phyloP scores from a whole-genome alignment of 2,113 vertebrate species.

The Uropsilus gracilis region DNA sequence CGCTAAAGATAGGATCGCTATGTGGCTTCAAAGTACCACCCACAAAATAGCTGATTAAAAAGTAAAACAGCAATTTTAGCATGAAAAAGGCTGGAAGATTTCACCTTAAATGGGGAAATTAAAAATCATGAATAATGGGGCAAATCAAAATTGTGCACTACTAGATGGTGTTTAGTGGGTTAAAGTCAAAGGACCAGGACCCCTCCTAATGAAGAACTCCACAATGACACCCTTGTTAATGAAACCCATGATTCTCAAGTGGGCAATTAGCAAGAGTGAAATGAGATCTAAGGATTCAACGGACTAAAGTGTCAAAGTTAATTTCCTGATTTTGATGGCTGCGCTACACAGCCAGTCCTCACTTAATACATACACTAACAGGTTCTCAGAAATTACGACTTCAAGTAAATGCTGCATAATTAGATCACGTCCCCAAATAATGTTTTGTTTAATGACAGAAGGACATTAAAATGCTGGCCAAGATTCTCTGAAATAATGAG shows the following conservation, averaged over 20 bases:
- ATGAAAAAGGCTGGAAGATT: not conserved
- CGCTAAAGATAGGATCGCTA: not conserved
- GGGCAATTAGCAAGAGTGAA: not conserved
- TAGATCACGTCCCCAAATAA: no score
- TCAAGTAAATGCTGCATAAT: no score
- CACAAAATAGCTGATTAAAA: not conserved
- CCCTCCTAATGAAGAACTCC: not conserved
- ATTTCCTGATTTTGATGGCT: not conserved
- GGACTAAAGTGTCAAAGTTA: not conserved
- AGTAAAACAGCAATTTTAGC: not conserved
- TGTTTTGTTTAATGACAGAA: no score
- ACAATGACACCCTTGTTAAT: not conserved
- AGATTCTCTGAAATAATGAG: no score
- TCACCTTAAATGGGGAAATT: not conserved
- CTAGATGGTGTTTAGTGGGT: not conserved
- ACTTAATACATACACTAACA: no score
- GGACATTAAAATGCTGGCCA: no score
- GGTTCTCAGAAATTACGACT: no score
- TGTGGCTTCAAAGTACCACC: not conserved
- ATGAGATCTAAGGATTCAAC: not conserved
- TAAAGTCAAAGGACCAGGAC: not conserved
- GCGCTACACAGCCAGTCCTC: not conserved
- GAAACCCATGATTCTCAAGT: not conserved
- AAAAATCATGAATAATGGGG: not conserved
- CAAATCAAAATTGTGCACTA: not conserved